Percentiles rank a stretch among this genome's conserved stretches.
Evolutionary conservation across 1,140 invertebrate species (phyloP).

Genomic region (Coboldia fuscipes): DNA sequence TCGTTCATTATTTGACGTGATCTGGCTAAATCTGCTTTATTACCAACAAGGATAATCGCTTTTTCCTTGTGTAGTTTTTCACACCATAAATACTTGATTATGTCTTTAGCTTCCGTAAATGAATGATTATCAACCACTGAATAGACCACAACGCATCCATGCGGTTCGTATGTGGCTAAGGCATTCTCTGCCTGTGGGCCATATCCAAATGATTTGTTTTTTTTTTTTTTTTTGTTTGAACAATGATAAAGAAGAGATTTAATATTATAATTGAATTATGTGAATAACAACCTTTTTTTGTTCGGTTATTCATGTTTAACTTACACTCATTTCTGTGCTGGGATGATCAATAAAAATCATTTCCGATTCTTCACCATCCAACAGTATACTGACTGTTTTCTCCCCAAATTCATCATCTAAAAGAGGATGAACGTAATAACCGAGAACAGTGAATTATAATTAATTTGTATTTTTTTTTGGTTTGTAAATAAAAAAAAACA

Average conservation of each 20-base stretch:
- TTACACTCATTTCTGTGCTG: constrained; percentile 64
- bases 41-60: constrained; percentile 78
- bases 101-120: constrained; percentile 55
- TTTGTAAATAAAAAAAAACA: no score
- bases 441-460: no score
- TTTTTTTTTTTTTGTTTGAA: no score
- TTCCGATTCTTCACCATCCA: constrained; percentile 79
- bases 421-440: constrained; percentile 18
- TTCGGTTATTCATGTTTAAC: no score
- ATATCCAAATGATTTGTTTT: no score
- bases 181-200: constrained; percentile 51
- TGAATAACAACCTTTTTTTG: no score
- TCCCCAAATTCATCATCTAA: constrained; percentile 80
- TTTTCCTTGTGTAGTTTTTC: constrained; percentile 58
- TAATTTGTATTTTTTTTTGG: background rate
- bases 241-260: no score
- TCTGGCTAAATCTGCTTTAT: constrained; percentile 79
- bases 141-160: constrained; percentile 78
- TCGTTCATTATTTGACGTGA: constrained; percentile 63
- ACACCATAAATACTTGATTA: constrained; percentile 57
- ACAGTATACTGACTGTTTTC: constrained; percentile 69
- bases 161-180: constrained; percentile 64
- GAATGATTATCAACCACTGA: constrained; percentile 60
- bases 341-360: constrained; percentile 82
- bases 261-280: no score